Conservation (phyloP, 1,140 invertebrate species). For the Calycopis cecrops region DNA sequence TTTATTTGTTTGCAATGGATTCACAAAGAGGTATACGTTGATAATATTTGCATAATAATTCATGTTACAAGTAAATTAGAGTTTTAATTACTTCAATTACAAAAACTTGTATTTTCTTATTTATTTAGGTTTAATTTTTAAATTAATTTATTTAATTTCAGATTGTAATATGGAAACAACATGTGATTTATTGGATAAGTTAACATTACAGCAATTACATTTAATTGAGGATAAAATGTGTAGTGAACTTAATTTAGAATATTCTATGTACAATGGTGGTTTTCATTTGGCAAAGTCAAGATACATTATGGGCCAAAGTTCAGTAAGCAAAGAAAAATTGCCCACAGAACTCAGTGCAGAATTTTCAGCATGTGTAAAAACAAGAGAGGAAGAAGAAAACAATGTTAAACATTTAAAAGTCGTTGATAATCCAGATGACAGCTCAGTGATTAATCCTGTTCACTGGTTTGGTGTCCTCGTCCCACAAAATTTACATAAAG, state of each 20-base stretch:
- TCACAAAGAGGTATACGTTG: too few relatives aligned
- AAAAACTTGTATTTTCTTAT: too few relatives aligned
- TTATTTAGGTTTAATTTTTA: too few relatives aligned
- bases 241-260: slow-evolving; percentile 79
- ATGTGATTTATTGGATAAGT: slow-evolving; percentile 77
- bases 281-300: slow-evolving; percentile 82
- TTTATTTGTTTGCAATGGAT: too few relatives aligned
- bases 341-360: slow-evolving; percentile 78
- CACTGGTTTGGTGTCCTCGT: slow-evolving; percentile 86
- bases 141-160: slow-evolving; percentile 24
- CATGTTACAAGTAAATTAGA: too few relatives aligned
- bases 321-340: slow-evolving; percentile 79
- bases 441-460: slow-evolving; percentile 77
- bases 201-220: slow-evolving; percentile 78
- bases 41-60: too few relatives aligned
- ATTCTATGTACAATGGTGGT: slow-evolving; percentile 77
- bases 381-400: slow-evolving; percentile 54
- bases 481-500: slow-evolving; percentile 80
- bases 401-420: slow-evolving; percentile 55
- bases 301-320: slow-evolving; percentile 83
- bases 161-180: slow-evolving; percentile 36
- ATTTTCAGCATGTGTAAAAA: slow-evolving; percentile 73
- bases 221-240: slow-evolving; percentile 82
- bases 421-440: slow-evolving; percentile 60
- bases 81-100: too few relatives aligned